These are phyloP conservation scores for Labeo catla DNA, from an alignment of 2,113 vertebrate genomes.

Conservation along the genomic window DNA sequence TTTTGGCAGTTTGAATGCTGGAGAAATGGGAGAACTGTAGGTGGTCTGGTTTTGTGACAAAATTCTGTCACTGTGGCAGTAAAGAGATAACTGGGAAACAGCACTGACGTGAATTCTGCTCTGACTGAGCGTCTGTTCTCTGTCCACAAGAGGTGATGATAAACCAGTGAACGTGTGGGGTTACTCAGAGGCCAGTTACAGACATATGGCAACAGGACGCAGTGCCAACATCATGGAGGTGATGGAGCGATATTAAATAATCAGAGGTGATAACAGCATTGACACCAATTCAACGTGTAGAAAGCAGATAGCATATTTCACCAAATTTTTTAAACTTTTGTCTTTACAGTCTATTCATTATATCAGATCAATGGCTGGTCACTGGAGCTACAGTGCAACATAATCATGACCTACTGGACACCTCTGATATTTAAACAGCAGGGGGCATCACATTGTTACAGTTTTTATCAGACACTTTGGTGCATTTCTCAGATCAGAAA, in stretches of 20 bases:
- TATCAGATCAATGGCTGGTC: background rate
- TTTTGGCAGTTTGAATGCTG: background rate
- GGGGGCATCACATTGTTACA: background rate
- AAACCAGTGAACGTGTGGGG: slow-evolving; percentile 79
- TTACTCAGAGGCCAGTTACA: slow-evolving; percentile 74
- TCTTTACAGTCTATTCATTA: background rate
- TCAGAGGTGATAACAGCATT: background rate
- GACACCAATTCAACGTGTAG: background rate
- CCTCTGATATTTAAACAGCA: slow-evolving; percentile 21
- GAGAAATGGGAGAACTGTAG: slow-evolving; percentile 29
- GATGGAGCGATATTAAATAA: slow-evolving; percentile 64
- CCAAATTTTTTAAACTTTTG: background rate
- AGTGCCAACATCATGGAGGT: slow-evolving; percentile 72
- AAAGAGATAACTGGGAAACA: background rate
- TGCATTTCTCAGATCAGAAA: no score
- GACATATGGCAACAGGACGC: slow-evolving; percentile 73
- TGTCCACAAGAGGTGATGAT: slow-evolving; percentile 75
- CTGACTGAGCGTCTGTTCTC: slow-evolving; percentile 32
- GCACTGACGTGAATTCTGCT: background rate
- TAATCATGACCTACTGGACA: background rate
- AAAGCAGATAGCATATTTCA: background rate
- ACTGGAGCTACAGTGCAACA: background rate
- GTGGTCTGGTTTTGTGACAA: slow-evolving; percentile 21
- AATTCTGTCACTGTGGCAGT: slow-evolving; percentile 1
- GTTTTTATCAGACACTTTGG: no score